These are phyloP conservation scores for Brachylomia viminalis DNA, from an alignment of 2,888 invertebrate genomes.

Conservation along the genomic window DNA sequence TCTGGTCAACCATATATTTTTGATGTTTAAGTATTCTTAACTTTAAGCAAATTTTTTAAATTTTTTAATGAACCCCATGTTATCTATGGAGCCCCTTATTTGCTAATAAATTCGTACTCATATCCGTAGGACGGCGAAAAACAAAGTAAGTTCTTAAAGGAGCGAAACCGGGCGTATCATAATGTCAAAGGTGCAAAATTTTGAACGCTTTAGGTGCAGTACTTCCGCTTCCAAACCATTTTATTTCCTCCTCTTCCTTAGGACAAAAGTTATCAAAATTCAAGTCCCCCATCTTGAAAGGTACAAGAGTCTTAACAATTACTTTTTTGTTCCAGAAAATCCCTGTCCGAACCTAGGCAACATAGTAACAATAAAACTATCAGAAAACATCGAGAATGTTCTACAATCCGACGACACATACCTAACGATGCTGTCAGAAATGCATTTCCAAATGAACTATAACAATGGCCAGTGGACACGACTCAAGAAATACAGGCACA, in stretches of 20 bases:
- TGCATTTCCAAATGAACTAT: constrained; percentile 99
- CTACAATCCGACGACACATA: constrained; percentile 96
- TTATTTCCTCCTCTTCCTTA: background rate
- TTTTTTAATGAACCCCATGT: background rate
- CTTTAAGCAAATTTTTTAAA: background rate
- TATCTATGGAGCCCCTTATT: background rate
- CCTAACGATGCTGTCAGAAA: constrained; percentile 96
- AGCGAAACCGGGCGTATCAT: background rate
- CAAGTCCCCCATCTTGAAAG: background rate
- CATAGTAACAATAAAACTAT: constrained; percentile 98
- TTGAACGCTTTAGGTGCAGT: background rate
- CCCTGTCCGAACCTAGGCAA: constrained; percentile 99
- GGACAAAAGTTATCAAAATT: background rate
- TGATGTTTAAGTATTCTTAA: background rate
- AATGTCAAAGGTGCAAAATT: background rate
- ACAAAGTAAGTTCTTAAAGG: background rate
- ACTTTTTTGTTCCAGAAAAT: constrained; percentile 92
- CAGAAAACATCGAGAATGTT: constrained; percentile 97
- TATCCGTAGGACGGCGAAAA: background rate
- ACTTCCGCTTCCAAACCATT: background rate
- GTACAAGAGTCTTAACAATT: no score
- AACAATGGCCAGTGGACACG: constrained; percentile 99
- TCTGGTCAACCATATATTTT: background rate
- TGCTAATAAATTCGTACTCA: background rate
- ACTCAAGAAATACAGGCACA: constrained; percentile 96